These are phyloP conservation scores for Eurois occulta DNA, from an alignment of 2,888 invertebrate species.

Conservation along the genomic window DNA sequence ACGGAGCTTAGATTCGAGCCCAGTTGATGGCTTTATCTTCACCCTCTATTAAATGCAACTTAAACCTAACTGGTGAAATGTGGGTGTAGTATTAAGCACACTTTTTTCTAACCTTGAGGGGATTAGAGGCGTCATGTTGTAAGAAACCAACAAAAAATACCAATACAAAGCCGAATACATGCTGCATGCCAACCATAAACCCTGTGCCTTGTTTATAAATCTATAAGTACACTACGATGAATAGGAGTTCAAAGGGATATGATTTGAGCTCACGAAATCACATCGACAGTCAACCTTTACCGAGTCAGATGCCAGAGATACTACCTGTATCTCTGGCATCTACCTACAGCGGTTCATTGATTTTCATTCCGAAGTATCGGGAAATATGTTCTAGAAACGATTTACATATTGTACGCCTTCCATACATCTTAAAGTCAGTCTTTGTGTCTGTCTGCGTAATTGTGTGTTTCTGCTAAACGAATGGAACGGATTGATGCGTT, in stretches of 20 bases:
- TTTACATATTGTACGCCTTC: neutral
- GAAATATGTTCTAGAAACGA: constrained; percentile 15
- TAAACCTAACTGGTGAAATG: neutral
- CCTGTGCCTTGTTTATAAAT: constrained; percentile 14
- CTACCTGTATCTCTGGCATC: too few relatives aligned
- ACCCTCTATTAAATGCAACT: neutral
- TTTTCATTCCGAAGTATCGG: constrained; percentile 12
- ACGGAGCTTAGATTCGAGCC: neutral
- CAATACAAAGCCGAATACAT: neutral
- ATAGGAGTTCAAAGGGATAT: constrained; percentile 30
- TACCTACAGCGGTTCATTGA: constrained; percentile 27
- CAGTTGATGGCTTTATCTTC: neutral
- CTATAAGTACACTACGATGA: neutral
- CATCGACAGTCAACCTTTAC: constrained; percentile 32
- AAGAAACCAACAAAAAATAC: neutral
- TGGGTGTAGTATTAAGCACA: neutral
- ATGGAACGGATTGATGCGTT: neutral
- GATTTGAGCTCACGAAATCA: constrained; percentile 47
- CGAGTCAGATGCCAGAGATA: neutral
- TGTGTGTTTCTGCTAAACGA: neutral
- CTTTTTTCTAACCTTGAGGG: neutral
- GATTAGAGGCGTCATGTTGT: neutral
- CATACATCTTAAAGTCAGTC: neutral
- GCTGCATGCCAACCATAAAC: neutral
- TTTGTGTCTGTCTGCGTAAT: neutral